Percentiles rank a stretch among this genome's conserved stretches.
These are phyloP conservation scores for Aproaerema taeniolella DNA, from an alignment of 2,888 invertebrate genomes.

Conservation along the genomic window DNA sequence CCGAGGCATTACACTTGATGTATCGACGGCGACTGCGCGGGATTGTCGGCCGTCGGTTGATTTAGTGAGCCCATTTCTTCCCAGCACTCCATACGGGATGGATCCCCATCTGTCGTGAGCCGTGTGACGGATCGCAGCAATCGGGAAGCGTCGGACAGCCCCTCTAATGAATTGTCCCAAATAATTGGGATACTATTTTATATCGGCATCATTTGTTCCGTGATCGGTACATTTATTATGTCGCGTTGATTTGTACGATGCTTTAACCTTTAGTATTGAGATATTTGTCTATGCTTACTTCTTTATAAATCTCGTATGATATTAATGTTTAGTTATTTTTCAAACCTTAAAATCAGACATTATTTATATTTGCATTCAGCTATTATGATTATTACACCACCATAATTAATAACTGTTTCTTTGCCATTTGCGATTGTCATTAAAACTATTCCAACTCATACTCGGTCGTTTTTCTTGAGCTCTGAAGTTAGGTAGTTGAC, in stretches of 20 bases:
- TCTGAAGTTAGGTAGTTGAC: slow-evolving; percentile 15
- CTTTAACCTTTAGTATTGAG: slow-evolving; percentile 55
- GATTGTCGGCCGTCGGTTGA: slow-evolving; percentile 71
- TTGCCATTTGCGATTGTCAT: slow-evolving; percentile 9
- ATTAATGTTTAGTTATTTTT: not conserved
- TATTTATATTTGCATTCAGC: too few relatives aligned
- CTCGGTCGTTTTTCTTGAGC: slow-evolving; percentile 29
- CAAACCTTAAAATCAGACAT: too few relatives aligned
- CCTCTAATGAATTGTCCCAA: slow-evolving; percentile 75
- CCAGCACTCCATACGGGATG: slow-evolving; percentile 68
- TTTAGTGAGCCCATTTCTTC: slow-evolving; percentile 71
- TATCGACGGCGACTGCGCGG: slow-evolving; percentile 71
- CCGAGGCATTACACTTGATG: slow-evolving; percentile 76
- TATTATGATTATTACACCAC: too few relatives aligned
- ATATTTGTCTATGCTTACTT: slow-evolving; percentile 35
- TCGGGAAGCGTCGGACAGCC: slow-evolving; percentile 60
- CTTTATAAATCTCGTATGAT: slow-evolving; percentile 7
- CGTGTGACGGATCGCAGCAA: slow-evolving; percentile 67
- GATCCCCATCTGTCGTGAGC: slow-evolving; percentile 65
- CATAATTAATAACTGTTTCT: too few relatives aligned
- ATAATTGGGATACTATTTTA: slow-evolving; percentile 76
- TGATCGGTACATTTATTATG: slow-evolving; percentile 69
- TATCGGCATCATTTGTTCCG: slow-evolving; percentile 68
- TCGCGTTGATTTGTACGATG: slow-evolving; percentile 67
- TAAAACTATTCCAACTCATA: not conserved